phyloP scores from a whole-genome alignment of 1,140 invertebrate genomes.

The Teleogryllus occipitalis region DNA sequence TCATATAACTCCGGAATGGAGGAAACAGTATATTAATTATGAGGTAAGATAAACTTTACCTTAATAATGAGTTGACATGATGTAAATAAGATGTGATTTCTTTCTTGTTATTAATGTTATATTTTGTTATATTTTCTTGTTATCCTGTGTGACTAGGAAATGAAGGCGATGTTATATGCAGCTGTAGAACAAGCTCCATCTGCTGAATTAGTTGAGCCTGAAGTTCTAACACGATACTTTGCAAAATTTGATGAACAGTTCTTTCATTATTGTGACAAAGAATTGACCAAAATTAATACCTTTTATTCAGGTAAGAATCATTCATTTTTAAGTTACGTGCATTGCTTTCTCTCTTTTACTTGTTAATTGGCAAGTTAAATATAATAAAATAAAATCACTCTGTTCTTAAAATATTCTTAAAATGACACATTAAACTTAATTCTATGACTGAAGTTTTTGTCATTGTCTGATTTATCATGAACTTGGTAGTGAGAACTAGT shows the following conservation, averaged over 20 bases:
- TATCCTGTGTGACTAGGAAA: slow-evolving; percentile 53
- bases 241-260: slow-evolving; percentile 95
- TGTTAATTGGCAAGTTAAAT: no score
- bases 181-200: slow-evolving; percentile 84
- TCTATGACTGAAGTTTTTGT: no score
- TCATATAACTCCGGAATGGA: slow-evolving; percentile 97
- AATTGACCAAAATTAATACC: slow-evolving; percentile 92
- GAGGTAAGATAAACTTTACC: slow-evolving; percentile 55
- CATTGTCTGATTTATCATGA: no score
- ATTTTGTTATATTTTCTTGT: not conserved
- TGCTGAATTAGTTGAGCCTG: slow-evolving; percentile 76
- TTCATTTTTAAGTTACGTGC: no score
- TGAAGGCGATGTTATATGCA: slow-evolving; percentile 84
- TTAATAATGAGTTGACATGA: not conserved
- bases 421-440: no score
- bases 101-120: not conserved
- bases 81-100: not conserved
- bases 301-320: slow-evolving; percentile 76
- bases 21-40: slow-evolving; percentile 97
- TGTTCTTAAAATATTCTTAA: no score
- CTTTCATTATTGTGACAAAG: slow-evolving; percentile 90
- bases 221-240: slow-evolving; percentile 80
- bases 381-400: no score
- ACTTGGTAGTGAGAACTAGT: no score
- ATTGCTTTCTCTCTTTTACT: no score